These are phyloP conservation scores for Plotosus lineatus DNA, from an alignment of 2,113 vertebrate genomes.

Conservation along the genomic window DNA sequence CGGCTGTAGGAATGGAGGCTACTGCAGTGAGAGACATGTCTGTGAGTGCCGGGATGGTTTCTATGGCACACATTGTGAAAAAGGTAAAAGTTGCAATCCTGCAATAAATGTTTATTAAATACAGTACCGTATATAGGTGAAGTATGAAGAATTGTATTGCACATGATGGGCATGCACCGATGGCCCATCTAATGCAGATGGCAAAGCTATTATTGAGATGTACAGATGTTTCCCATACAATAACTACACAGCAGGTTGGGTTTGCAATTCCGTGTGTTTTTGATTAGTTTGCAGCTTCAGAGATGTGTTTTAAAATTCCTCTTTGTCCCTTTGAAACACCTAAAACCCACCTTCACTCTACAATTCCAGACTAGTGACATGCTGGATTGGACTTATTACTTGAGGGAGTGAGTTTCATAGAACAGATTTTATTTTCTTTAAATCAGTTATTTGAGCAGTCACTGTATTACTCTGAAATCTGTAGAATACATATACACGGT, in stretches of 20 bases:
- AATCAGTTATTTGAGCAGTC: neutral
- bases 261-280: slow-evolving; percentile 46
- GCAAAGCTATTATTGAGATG: slow-evolving; percentile 40
- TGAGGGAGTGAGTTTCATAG: too few species aligned
- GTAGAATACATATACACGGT: neutral
- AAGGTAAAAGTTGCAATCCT: slow-evolving; percentile 72
- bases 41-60: slow-evolving; percentile 88
- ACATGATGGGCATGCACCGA: neutral
- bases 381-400: neutral
- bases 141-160: neutral
- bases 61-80: slow-evolving; percentile 86
- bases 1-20: slow-evolving; percentile 84
- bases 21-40: slow-evolving; percentile 82
- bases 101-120: neutral
- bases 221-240: slow-evolving; percentile 20
- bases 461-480: neutral
- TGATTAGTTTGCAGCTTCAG: slow-evolving; percentile 49
- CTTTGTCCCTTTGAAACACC: slow-evolving; percentile 2
- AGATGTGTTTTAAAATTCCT: slow-evolving; percentile 39
- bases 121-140: neutral
- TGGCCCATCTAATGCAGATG: slow-evolving; percentile 34
- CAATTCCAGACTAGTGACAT: neutral
- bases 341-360: neutral
- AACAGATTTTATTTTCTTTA: neutral
- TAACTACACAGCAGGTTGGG: slow-evolving; percentile 40